Conservation (phyloP, 2,113 vertebrate genomes). For the Mustela nigripes region DNA sequence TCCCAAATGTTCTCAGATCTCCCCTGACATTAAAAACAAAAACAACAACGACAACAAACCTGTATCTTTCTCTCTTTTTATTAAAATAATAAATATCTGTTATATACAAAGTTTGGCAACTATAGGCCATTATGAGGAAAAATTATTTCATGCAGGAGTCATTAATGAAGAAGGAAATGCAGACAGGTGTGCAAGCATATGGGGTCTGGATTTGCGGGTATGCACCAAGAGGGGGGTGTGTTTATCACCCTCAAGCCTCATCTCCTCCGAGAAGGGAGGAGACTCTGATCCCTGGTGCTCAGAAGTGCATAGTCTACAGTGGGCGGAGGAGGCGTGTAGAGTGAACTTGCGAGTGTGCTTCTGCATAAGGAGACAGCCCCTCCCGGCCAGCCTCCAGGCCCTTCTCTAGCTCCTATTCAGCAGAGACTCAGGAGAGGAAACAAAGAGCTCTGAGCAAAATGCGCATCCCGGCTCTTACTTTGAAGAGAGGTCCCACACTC, state of each 20-base stretch:
- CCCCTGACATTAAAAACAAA: background rate
- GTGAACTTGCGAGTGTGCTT: background rate
- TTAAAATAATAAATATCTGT: conserved; percentile 73
- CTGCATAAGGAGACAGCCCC: background rate
- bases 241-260: background rate
- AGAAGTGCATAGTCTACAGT: background rate
- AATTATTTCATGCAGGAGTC: conserved; percentile 19
- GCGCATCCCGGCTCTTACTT: background rate
- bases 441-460: background rate
- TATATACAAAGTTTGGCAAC: conserved; percentile 57
- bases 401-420: background rate
- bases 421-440: background rate
- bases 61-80: conserved; percentile 65
- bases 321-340: background rate
- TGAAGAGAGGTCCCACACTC: background rate
- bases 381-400: background rate
- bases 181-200: background rate
- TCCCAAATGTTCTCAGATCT: conserved; percentile 25
- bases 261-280: background rate
- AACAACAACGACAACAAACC: background rate
- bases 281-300: background rate
- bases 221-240: background rate
- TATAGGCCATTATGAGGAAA: conserved; percentile 25
- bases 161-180: conserved; percentile 39
- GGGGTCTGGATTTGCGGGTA: background rate